Conservation (phyloP, 2,888 invertebrate genomes). For the Netelia inedita region DNA sequence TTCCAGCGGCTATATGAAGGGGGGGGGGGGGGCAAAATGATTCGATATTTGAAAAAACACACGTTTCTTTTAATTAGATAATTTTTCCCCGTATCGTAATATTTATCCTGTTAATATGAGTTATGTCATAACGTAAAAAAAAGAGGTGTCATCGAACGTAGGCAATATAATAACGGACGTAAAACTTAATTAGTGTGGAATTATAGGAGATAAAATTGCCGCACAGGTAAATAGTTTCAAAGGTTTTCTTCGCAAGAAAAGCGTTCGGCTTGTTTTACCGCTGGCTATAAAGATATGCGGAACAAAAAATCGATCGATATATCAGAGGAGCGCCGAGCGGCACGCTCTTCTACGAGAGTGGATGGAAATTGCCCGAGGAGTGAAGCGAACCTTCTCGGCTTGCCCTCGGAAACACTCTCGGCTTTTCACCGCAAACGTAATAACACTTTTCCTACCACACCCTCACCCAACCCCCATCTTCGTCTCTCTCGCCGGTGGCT, state of each 20-base stretch:
- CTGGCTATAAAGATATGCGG: background rate
- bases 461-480: background rate
- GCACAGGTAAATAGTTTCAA: background rate
- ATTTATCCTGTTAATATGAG: too few relatives aligned
- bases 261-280: conserved; percentile 18
- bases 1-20: too few relatives aligned
- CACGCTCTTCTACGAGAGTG: conserved; percentile 41
- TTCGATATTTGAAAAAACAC: too few relatives aligned
- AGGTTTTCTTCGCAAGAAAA: background rate
- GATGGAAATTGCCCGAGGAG: conserved; percentile 55
- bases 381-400: conserved; percentile 41
- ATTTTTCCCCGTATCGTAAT: too few relatives aligned
- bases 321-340: conserved; percentile 16
- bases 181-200: background rate
- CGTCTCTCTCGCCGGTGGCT: conserved; percentile 15
- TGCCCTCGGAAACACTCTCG: conserved; percentile 43
- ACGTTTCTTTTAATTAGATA: too few relatives aligned
- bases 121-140: too few relatives aligned
- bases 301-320: conserved; percentile 37
- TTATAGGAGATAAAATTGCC: background rate
- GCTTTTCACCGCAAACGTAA: conserved; percentile 57
- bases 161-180: too few relatives aligned
- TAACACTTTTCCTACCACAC: conserved; percentile 44
- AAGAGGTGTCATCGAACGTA: too few relatives aligned
- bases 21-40: too few relatives aligned